These are phyloP conservation scores for Stegodyphus mimosarum DNA, from an alignment of 1,140 invertebrate species.

Conservation along the genomic window DNA sequence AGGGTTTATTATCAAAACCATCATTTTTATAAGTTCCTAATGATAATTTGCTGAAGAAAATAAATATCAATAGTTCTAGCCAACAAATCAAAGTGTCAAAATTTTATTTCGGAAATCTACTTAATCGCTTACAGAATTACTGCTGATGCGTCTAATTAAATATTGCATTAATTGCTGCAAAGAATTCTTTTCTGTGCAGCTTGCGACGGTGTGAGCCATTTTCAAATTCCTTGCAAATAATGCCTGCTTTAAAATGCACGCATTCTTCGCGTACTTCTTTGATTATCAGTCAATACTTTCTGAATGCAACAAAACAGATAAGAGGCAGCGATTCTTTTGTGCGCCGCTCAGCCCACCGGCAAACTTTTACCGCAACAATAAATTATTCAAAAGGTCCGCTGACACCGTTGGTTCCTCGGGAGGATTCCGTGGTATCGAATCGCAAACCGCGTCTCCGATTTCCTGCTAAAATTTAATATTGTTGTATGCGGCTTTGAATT, in stretches of 20 bases:
- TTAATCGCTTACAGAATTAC: no score
- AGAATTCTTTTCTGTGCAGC: no score
- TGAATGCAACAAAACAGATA: not conserved
- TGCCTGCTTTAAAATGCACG: no score
- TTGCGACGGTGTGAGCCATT: no score
- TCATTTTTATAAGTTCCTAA: no score
- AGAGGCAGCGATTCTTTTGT: constrained; percentile 1
- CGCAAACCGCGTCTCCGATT: not conserved
- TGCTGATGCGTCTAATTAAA: not conserved
- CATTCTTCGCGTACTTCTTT: not conserved
- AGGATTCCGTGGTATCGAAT: not conserved
- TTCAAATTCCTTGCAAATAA: no score
- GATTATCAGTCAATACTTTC: constrained; percentile 23
- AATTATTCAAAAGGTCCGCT: constrained; percentile 19
- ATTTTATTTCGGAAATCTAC: not conserved
- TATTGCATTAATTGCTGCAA: not conserved
- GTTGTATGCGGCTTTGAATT: not conserved
- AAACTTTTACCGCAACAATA: constrained; percentile 16
- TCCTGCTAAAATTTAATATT: not conserved
- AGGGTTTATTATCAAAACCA: no score
- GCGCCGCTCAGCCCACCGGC: not conserved
- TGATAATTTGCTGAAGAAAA: no score
- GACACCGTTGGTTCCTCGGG: not conserved
- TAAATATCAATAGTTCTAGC: no score
- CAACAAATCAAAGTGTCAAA: not conserved